phyloP scores from a whole-genome alignment of 2,797 vertebrate species.

The Diplodus puntazzo region DNA sequence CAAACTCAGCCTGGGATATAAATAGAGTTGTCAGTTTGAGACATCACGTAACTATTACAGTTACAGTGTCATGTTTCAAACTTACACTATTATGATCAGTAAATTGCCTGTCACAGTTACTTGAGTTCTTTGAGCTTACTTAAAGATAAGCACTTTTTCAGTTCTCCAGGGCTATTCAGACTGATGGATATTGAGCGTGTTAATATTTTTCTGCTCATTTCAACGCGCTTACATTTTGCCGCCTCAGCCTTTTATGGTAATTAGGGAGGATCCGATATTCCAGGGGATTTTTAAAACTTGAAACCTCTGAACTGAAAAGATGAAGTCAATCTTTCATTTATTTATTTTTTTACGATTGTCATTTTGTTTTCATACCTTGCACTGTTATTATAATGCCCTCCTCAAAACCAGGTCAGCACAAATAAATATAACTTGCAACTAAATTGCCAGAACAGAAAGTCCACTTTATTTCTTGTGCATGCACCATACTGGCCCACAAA shows the following conservation, averaged over 20 bases:
- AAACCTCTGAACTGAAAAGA: neutral
- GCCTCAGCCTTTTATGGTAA: constrained; percentile 49
- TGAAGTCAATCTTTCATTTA: constrained; percentile 4
- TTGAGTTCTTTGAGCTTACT: constrained; percentile 67
- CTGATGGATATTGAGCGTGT: constrained; percentile 59
- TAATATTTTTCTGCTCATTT: constrained; percentile 56
- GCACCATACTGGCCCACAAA: neutral
- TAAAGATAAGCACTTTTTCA: constrained; percentile 70
- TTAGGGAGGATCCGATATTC: constrained; percentile 19
- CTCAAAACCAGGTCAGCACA: constrained; percentile 14
- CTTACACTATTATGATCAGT: constrained; percentile 59
- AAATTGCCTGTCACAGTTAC: constrained; percentile 73
- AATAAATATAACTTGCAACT: constrained; percentile 1
- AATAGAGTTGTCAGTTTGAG: constrained; percentile 76
- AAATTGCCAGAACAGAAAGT: neutral
- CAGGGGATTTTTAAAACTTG: constrained; percentile 6
- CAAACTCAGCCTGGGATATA: constrained; percentile 38
- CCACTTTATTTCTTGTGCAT: neutral
- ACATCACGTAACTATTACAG: constrained; percentile 51
- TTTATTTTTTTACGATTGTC: neutral
- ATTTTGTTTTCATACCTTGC: neutral
- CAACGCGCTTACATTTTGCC: constrained; percentile 38
- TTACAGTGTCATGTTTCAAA: constrained; percentile 71
- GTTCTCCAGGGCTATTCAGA: constrained; percentile 49
- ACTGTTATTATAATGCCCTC: constrained; percentile 1